phyloP scores from a whole-genome alignment of 64 coral and sea anemone species.

The Montipora sp. region DNA sequence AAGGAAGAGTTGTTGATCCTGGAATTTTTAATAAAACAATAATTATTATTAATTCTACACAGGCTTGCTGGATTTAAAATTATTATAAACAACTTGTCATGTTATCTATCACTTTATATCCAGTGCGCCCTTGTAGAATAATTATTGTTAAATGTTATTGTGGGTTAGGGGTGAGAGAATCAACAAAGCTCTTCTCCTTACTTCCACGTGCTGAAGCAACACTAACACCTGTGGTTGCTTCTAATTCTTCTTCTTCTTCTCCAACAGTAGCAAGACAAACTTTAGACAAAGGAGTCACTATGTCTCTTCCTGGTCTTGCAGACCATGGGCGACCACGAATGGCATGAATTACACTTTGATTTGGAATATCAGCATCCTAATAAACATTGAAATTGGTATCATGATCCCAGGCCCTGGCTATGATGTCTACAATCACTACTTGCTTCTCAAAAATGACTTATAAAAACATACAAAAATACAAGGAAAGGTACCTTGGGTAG shows the following conservation, averaged over 20 bases:
- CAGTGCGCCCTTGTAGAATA: background rate
- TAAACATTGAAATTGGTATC: background rate
- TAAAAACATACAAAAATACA: too few species aligned
- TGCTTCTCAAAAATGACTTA: too few species aligned
- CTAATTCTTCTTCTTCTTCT: background rate
- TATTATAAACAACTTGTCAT: too few species aligned
- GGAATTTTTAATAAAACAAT: too few species aligned
- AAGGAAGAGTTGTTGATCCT: too few species aligned
- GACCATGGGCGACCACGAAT: conserved; percentile 51
- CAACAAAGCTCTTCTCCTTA: background rate
- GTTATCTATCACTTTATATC: background rate
- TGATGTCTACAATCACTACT: too few species aligned
- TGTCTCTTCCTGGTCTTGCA: conserved; percentile 51
- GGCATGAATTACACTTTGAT: conserved; percentile 93
- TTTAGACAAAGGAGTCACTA: conserved; percentile 49
- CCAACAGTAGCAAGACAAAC: conserved; percentile 53
- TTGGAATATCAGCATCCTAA: conserved; percentile 89
- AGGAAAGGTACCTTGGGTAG: too few species aligned
- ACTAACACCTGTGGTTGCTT: background rate
- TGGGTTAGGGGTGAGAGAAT: background rate
- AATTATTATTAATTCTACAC: too few species aligned
- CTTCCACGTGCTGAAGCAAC: background rate
- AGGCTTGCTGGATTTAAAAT: too few species aligned
- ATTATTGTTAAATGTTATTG: background rate
- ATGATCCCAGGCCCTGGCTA: too few species aligned